A percentile compares a stretch with the other conserved stretches of the same genome.
Evolutionary conservation across 2,113 vertebrate genomes (phyloP).

Genomic region (Rhinolophus sinicus): DNA sequence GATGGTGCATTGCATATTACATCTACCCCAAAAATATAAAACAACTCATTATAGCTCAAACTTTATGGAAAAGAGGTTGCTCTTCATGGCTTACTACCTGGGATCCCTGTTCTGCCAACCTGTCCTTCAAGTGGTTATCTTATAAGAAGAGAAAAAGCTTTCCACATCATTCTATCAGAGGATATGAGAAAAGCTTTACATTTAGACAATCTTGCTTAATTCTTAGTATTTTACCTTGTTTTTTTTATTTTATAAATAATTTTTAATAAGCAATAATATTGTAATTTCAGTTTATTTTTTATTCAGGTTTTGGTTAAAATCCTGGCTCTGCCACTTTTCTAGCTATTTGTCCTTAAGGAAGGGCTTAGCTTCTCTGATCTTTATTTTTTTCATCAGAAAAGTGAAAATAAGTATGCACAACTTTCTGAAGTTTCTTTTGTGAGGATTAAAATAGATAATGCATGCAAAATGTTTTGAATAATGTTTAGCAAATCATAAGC

Average conservation of each 20-base stretch:
- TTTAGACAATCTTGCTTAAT: background rate
- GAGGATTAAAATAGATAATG: background rate
- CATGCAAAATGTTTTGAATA: background rate
- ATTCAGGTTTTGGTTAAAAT: background rate
- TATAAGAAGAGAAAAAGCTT: background rate
- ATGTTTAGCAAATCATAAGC: background rate
- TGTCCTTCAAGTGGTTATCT: background rate
- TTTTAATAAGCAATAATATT: background rate
- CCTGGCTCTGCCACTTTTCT: background rate
- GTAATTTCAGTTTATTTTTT: background rate
- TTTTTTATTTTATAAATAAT: background rate
- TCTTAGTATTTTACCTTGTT: background rate
- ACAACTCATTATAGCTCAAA: background rate
- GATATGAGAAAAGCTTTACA: background rate
- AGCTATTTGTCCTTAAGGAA: background rate
- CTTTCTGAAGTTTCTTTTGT: background rate
- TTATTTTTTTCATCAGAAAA: no score
- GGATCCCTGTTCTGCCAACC: background rate
- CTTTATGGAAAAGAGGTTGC: background rate
- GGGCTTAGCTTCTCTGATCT: background rate
- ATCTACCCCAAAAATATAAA: background rate
- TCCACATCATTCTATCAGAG: background rate
- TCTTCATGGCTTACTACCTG: background rate
- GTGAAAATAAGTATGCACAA: background rate
- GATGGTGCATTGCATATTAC: background rate